Conservation (phyloP, 2,797 vertebrate genomes). For the Sebastes oblongus region DNA sequence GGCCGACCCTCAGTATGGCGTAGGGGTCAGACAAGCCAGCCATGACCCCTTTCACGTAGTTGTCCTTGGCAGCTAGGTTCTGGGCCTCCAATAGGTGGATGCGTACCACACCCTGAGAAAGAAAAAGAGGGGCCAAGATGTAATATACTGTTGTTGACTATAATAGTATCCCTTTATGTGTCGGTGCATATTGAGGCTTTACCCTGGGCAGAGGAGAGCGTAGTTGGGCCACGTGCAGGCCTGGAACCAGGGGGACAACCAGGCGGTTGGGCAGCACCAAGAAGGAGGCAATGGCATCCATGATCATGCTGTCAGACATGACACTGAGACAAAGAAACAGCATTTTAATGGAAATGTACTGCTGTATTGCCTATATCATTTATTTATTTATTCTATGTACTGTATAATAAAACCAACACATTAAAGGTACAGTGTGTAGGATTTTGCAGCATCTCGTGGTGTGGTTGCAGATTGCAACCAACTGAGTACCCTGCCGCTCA, state of each 20-base stretch:
- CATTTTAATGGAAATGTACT: neutral
- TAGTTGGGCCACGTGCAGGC: conserved; percentile 88
- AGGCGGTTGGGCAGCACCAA: conserved; percentile 94
- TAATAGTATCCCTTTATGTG: neutral
- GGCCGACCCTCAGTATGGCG: conserved; percentile 88
- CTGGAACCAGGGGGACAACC: conserved; percentile 87
- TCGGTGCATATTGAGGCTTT: conserved; percentile 27
- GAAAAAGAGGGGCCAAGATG: neutral
- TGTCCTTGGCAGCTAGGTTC: conserved; percentile 87
- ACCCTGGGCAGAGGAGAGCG: conserved; percentile 93
- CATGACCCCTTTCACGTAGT: conserved; percentile 89
- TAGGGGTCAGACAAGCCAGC: conserved; percentile 94
- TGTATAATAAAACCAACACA: neutral
- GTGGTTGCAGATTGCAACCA: too few species aligned
- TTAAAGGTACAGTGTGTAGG: too few species aligned
- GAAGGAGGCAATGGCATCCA: conserved; percentile 93
- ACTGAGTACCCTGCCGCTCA: fast-evolving
- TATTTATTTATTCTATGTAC: neutral
- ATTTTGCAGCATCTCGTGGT: too few species aligned
- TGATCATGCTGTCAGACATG: conserved; percentile 93
- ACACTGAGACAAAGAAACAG: conserved; percentile 72
- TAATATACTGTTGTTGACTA: neutral
- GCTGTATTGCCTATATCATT: neutral
- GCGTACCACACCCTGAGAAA: conserved; percentile 88
- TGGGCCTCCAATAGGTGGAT: conserved; percentile 89